These are phyloP conservation scores for Stratiolaelaps scimitus DNA, from an alignment of 1,140 invertebrate genomes.

Conservation along the genomic window DNA sequence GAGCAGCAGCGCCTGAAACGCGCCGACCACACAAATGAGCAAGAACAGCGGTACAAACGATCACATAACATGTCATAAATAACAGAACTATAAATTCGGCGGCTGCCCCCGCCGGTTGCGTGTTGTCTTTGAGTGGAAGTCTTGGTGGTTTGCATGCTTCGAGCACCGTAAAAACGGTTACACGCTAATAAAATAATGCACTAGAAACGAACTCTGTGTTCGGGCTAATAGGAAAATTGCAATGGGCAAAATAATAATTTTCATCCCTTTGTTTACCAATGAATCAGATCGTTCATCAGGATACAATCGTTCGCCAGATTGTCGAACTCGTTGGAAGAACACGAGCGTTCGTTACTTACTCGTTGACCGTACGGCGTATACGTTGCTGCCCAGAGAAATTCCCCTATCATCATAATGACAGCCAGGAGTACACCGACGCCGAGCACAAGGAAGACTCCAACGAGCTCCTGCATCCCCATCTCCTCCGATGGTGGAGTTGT, in stretches of 20 bases:
- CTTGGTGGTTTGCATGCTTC: too few relatives aligned
- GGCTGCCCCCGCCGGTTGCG: too few relatives aligned
- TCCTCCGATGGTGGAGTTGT: conserved; percentile 29
- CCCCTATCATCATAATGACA: conserved; percentile 40
- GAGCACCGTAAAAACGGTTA: too few relatives aligned
- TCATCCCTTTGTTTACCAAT: not conserved
- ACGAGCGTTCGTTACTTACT: not conserved
- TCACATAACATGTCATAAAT: too few relatives aligned
- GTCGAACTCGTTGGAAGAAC: too few relatives aligned
- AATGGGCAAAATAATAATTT: conserved; percentile 1
- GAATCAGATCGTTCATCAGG: not conserved
- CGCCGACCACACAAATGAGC: too few relatives aligned
- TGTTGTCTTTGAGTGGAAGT: too few relatives aligned
- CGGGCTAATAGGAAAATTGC: too few relatives aligned
- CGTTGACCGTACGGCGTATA: conserved; percentile 34
- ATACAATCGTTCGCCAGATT: not conserved
- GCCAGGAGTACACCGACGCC: conserved; percentile 41
- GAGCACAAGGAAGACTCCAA: conserved; percentile 46
- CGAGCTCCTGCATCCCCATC: conserved; percentile 35
- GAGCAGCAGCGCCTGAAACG: conserved; percentile 6
- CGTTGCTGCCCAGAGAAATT: conserved; percentile 37
- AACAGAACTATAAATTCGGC: too few relatives aligned
- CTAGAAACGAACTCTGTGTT: too few relatives aligned
- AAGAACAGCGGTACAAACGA: too few relatives aligned
- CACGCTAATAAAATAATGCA: too few relatives aligned